Base-by-base conservation (phyloP, 2,888 invertebrate genomes). In the Sminthurides aquaticus region DNA sequence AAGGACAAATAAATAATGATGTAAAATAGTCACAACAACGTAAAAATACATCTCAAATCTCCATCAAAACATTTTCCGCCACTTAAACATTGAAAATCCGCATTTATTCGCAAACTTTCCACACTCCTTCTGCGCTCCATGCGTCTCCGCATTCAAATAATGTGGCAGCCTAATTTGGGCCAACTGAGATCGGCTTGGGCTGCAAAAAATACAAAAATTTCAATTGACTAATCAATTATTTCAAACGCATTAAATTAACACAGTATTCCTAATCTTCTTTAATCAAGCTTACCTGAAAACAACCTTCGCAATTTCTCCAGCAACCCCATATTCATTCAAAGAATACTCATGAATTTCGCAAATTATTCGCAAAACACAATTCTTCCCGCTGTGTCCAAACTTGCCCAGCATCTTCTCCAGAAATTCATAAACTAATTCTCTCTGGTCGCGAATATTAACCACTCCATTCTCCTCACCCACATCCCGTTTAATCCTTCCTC, bases 281-380 rank as follows among this genome's bases (percentile, higher is more conserved):
- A 34, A 34, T 34, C 43, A 34, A 34, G 8, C 29, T 60, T 60
- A 61, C 61, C 29, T 61, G 29, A 61, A 61, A 2, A 52, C 5
- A 1, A 61, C n/a, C 20, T 49, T 26, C 5, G 29, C 3, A 29
- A 54, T 15, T 29, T 61, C 61, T n/a, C 61, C 61, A 1, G 54
- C 18, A 2, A 54, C 1, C 5, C 61, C 61, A 54, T 54, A 61
- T n/a, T 20, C n/a, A 1, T 18, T 29, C 1, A 61, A 29, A 18
- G 61, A 24, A 29, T 52, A 27, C 26, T 61, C 29, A n/a, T 61
- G 54, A 2, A 61, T 29, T 54, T 61, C 61, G 49, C 61, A 61
- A 18, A 61, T 28, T 1, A 49, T 26, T 20, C 61, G 25, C 20
- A 24, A 20, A 20, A 54, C 20, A 26, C 61, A 61, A 20, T 5